Percentiles rank a stretch among this genome's conserved stretches.
These are phyloP conservation scores for Diplazon laetatorius DNA, from an alignment of 2,888 invertebrate species.

Conservation along the genomic window DNA sequence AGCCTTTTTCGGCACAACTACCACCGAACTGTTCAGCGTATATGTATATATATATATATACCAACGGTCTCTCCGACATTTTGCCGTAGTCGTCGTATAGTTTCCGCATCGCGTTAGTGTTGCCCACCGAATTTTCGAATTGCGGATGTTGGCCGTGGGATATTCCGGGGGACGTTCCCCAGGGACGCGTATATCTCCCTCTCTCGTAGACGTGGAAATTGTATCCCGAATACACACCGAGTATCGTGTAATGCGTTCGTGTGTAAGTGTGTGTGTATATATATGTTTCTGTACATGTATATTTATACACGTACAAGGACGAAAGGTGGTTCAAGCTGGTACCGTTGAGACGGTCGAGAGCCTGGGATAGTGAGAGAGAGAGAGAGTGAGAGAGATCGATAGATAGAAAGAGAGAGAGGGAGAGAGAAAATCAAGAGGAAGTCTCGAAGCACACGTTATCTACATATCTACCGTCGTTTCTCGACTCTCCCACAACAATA, in stretches of 20 bases:
- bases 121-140: constrained; percentile 54
- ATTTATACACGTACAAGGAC: no score
- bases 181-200: constrained; percentile 55
- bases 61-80: constrained; percentile 37
- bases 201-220: constrained; percentile 54
- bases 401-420: no score
- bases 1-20: constrained; percentile 35
- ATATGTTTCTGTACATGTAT: no score
- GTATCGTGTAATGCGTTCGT: constrained; percentile 9
- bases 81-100: constrained; percentile 16
- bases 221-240: constrained; percentile 40
- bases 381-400: no score
- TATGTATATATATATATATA: no score
- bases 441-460: constrained; percentile 22
- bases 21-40: constrained; percentile 55
- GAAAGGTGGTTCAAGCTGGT: constrained; percentile 13
- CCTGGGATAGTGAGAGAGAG: no score
- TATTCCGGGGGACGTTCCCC: constrained; percentile 26
- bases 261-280: background rate
- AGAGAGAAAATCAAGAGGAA: constrained; percentile 28
- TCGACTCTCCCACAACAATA: constrained; percentile 47
- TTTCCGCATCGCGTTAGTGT: constrained; percentile 28
- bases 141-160: constrained; percentile 47
- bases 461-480: constrained; percentile 33
- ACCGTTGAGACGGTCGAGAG: constrained; percentile 26